A percentile compares a stretch with the other conserved stretches of the same genome.
Evolutionary conservation across 2,113 vertebrate species (phyloP).

Genomic region (Ochotona princeps): DNA sequence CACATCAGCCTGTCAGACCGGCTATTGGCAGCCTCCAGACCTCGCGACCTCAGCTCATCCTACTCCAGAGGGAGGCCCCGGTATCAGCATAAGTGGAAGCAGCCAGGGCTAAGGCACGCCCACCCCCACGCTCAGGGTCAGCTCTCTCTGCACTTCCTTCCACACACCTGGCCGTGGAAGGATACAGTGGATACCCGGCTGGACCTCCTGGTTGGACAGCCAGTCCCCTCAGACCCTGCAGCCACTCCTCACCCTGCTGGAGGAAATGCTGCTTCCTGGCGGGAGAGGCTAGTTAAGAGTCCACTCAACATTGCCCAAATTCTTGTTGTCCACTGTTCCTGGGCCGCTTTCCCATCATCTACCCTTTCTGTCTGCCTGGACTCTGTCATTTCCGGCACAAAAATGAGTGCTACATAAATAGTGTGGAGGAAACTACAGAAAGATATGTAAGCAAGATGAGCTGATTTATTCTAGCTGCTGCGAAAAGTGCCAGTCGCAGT

Average conservation of each 20-base stretch:
- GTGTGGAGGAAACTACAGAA: neutral
- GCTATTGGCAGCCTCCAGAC: neutral
- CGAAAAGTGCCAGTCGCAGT: neutral
- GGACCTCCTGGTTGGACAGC: neutral
- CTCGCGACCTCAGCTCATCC: neutral
- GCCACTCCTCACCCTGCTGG: neutral
- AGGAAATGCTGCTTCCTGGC: neutral
- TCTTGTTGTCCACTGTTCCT: no score
- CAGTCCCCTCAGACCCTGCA: neutral
- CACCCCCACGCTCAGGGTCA: neutral
- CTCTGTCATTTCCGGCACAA: neutral
- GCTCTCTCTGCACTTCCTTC: no score
- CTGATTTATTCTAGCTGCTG: neutral
- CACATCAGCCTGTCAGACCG: neutral
- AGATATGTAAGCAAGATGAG: neutral
- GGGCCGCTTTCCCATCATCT: neutral
- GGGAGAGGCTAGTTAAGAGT: neutral
- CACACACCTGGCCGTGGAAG: neutral
- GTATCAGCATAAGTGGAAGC: neutral
- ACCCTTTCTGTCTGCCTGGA: neutral
- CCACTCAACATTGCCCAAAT: accelerated
- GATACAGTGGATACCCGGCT: neutral
- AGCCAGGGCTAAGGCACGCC: neutral
- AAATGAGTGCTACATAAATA: neutral
- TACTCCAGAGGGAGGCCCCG: no score